Conservation (phyloP, 2,888 invertebrate species). For the Liopterus haemorrhoidalis region DNA sequence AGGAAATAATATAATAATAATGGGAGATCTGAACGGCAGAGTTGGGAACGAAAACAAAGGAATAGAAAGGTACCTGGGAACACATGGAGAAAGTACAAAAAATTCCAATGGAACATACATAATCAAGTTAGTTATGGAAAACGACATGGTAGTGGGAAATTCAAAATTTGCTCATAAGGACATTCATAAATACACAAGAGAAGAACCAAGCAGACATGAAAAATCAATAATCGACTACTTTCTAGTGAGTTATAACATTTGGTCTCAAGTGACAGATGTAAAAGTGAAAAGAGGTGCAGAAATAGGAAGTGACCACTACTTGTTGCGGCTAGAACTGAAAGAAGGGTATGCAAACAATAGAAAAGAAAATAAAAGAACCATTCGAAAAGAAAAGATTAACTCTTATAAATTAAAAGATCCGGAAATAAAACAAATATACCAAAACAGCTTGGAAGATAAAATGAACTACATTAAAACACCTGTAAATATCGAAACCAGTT, state of each 20-base stretch:
- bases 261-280: background rate
- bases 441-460: too few relatives aligned
- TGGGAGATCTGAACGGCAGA: conserved; percentile 1
- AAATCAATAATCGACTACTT: background rate
- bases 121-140: too few relatives aligned
- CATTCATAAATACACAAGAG: background rate
- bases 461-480: too few relatives aligned
- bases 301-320: conserved; percentile 1
- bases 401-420: too few relatives aligned
- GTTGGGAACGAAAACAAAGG: conserved; percentile 1
- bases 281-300: background rate
- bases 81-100: too few relatives aligned
- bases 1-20: background rate
- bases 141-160: background rate
- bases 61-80: background rate
- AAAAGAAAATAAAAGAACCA: too few relatives aligned
- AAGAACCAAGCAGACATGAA: background rate
- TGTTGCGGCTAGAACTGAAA: background rate
- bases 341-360: background rate
- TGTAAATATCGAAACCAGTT: too few relatives aligned
- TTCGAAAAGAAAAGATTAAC: too few relatives aligned
- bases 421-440: too few relatives aligned
- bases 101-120: too few relatives aligned
- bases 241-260: background rate
- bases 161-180: background rate